phyloP scores from a whole-genome alignment of 2,113 vertebrate genomes.

The Lutjanus erythropterus region DNA sequence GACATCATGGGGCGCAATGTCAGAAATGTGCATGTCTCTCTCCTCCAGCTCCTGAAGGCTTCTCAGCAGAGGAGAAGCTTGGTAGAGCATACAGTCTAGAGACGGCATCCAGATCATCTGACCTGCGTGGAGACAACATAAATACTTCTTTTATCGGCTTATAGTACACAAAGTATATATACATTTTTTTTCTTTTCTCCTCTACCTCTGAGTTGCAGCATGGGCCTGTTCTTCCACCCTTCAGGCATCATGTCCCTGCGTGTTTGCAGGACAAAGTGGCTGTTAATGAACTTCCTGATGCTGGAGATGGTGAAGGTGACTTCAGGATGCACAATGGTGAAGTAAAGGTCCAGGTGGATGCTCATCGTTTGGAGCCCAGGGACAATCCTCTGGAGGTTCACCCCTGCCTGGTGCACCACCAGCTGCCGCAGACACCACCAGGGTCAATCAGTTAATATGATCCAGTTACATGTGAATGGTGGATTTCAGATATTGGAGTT shows the following conservation, averaged over 20 bases:
- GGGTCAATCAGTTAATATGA: not conserved
- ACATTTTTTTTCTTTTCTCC: slow-evolving; percentile 22
- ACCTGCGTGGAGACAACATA: not conserved
- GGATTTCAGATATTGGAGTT: not conserved
- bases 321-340: slow-evolving; percentile 82
- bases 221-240: slow-evolving; percentile 81
- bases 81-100: slow-evolving; percentile 87
- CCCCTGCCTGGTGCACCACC: slow-evolving; percentile 81
- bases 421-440: slow-evolving; percentile 66
- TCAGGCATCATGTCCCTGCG: slow-evolving; percentile 82
- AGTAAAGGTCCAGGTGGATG: slow-evolving; percentile 82
- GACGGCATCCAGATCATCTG: slow-evolving; percentile 92
- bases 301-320: slow-evolving; percentile 82
- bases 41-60: slow-evolving; percentile 87
- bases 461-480: not conserved
- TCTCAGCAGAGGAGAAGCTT: slow-evolving; percentile 87
- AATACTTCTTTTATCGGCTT: not conserved
- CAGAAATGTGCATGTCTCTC: slow-evolving; percentile 87
- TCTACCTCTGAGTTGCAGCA: slow-evolving; percentile 82
- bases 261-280: slow-evolving; percentile 85
- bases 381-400: slow-evolving; percentile 85
- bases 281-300: slow-evolving; percentile 85
- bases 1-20: slow-evolving; percentile 88
- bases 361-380: slow-evolving; percentile 81
- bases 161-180: not conserved